Evolutionary conservation across 2,113 vertebrate species (phyloP).

Genomic region (Tautogolabrus adspersus): DNA sequence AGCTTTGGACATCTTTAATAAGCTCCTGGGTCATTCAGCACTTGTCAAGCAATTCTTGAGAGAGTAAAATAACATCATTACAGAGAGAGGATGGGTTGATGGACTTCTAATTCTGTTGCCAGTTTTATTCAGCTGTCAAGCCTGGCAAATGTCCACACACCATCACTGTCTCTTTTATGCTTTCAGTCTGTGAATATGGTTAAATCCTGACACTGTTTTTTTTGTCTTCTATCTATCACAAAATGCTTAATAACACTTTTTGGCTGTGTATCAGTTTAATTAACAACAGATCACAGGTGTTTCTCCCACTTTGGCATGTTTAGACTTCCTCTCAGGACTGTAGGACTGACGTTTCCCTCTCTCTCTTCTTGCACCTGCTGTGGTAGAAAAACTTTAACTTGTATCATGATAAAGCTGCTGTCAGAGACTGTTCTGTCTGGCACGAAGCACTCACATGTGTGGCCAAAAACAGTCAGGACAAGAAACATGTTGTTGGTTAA

Average conservation of each 20-base stretch:
- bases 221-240: not conserved
- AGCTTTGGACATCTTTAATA: constrained; percentile 23
- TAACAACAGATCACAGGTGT: not conserved
- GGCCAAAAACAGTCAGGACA: not conserved
- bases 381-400: not conserved
- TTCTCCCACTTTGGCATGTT: not conserved
- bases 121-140: constrained; percentile 21
- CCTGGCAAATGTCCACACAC: constrained; percentile 16
- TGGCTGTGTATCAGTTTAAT: not conserved
- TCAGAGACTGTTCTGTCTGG: not conserved
- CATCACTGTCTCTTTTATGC: not conserved
- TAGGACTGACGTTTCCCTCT: not conserved
- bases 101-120: constrained; percentile 22
- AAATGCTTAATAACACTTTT: too few species aligned
- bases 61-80: constrained; percentile 10
- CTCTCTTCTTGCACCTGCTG: constrained; percentile 3
- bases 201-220: not conserved
- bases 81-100: constrained; percentile 5
- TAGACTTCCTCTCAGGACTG: not conserved
- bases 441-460: not conserved
- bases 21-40: constrained; percentile 3
- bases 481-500: not conserved
- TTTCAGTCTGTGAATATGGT: not conserved
- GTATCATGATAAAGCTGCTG: not conserved
- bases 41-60: constrained; percentile 9